Base-by-base conservation (phyloP, 1,140 invertebrate genomes). In the Halyomorpha halys region DNA sequence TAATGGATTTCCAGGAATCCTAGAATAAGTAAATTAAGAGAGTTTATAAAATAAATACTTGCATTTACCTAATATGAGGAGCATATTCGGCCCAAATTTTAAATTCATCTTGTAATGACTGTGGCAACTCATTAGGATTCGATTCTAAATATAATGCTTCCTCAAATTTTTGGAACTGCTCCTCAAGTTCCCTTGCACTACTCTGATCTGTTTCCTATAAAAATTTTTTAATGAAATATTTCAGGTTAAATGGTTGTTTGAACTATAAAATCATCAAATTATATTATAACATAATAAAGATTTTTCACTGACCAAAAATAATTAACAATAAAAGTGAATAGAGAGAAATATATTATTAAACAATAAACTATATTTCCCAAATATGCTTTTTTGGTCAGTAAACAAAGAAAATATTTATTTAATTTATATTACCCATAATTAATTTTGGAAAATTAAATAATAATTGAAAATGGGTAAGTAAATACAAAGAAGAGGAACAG, bases 21-120 rank as follows among this genome's bases (percentile, higher is more conserved):
- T 30, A 30, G 27, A 30, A 30, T 8, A 30, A 4, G 27, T 8
- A 4, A 30, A 8, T 30, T 30, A 30, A 30, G 27, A 4, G 27
- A 30, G 3, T 3, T 21, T 45, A 45, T 13, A 45, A 45, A 63
- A n/a, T 23, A 63, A 16, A 21, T 14, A 19, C 14, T 21, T 45
- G 6, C 27, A 59, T 21, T n/a, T 39, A 64, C 63, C 63, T 64
- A 9, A 64, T 39, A 64, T 64, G 63, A 14, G 63, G 63, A 19
- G 54, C 34, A 53, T 25, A 39, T 64, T 64, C 63, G 6, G 53
- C 18, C 63, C 63, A 64, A 44, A 64, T 64, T 64, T 64, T 54
- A 15, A 44, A 21, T 59, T 64, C 63, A 59, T 27, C 63, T 16
- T 54, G 63, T 18, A 56, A 53, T 3, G 53, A 18, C 11, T 21